Evolutionary conservation across 2,113 vertebrate genomes (phyloP).

Genomic region (Bubo blakistoni): DNA sequence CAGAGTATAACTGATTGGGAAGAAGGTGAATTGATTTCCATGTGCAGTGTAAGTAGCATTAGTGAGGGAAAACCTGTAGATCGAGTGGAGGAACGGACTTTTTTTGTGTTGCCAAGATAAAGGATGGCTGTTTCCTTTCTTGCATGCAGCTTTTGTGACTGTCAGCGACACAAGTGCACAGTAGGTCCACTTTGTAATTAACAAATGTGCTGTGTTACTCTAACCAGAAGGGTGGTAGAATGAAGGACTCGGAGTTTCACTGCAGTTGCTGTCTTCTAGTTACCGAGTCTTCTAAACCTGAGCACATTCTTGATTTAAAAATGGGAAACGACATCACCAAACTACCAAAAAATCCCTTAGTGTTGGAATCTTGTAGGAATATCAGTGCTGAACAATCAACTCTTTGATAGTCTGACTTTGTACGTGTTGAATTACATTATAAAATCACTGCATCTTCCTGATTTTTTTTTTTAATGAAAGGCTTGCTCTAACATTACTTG

Average conservation of each 20-base stretch:
- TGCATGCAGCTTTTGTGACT: background rate
- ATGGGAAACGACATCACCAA: background rate
- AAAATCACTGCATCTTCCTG: background rate
- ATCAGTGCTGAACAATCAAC: background rate
- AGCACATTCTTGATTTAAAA: background rate
- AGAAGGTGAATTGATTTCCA: background rate
- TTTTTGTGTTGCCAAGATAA: background rate
- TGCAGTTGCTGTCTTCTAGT: background rate
- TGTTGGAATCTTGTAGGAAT: background rate
- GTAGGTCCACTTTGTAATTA: background rate
- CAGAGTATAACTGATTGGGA: background rate
- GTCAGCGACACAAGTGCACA: rapidly evolving
- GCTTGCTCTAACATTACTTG: background rate
- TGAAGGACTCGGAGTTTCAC: background rate
- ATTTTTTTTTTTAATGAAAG: background rate
- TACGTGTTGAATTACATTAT: background rate
- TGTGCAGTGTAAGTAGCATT: background rate
- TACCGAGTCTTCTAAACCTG: background rate
- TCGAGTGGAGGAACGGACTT: background rate
- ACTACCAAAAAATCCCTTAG: background rate
- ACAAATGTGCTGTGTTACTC: background rate
- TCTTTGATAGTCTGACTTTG: background rate
- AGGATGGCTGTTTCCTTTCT: background rate
- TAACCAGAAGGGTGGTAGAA: background rate
- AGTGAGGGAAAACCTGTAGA: background rate